Evolutionary conservation across 1,140 invertebrate genomes (phyloP), one percentile per base, ranked within the genome.

Genomic region (Laodelphax striatellus): DNA sequence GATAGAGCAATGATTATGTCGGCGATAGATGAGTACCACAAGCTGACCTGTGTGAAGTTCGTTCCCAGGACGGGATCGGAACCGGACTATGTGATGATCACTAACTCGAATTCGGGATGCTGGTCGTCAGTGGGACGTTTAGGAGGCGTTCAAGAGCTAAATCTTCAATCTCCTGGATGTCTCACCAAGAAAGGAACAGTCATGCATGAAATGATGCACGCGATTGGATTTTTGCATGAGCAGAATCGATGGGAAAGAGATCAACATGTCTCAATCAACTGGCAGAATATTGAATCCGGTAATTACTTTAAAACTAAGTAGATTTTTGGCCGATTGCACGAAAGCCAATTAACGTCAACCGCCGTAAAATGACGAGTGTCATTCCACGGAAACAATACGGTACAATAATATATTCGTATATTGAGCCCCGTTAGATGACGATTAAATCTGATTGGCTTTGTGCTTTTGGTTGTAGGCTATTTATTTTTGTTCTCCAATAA

Each of bases 201-300:
- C n/a, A 74, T 88, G 31, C 91, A 94, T 66, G 91, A 95, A 70
- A 71, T 94, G 63, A 85, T 92, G 77, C 91, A 95, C 65, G 84
- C 87, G 0, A 66, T 88, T 17, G 92, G 92, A 0, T 93, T 94
- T 71, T 79, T 88, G 68, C 92, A 95, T 70, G 90, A 94, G 68
- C 91, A 94, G 69, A 91, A 85, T 65, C 77, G 90, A 22, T 78
- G 74, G 24, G 91, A 94, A 64, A 74, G 92, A 16, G 90, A 93
- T 66, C 74, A 83, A 22, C 88, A 79, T 67, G 83, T 94, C 0
- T 74, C 68, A 4, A 81, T 94, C 21, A 72, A 81, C 38, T 90
- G 82, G 71, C 65, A 82, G 1, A 94, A 94, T 69, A 85, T 94
- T 17, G 75, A 80, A 65, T 65, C 70, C 52, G 82, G 83, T 81